phyloP scores from a whole-genome alignment of 2,113 vertebrate genomes.

The Anolis carolinensis region DNA sequence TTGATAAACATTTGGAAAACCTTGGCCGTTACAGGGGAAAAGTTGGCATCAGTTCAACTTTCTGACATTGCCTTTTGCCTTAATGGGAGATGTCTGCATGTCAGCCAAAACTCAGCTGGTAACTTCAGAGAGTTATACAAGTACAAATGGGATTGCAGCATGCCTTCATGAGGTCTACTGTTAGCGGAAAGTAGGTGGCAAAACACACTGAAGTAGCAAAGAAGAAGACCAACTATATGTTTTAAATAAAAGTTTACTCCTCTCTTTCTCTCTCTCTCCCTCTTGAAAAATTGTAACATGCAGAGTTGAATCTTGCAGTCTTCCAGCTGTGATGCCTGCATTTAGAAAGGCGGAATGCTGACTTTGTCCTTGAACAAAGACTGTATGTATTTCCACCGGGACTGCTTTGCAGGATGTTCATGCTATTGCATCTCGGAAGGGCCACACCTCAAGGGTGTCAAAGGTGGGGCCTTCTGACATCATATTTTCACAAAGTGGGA shows the following conservation, averaged over 20 bases:
- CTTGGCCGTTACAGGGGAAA: neutral
- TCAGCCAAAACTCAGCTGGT: neutral
- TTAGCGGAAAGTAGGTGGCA: no score
- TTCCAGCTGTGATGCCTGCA: neutral
- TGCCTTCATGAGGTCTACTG: neutral
- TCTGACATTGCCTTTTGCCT: neutral
- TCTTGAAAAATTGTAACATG: neutral
- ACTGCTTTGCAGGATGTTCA: neutral
- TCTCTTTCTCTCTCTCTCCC: no score
- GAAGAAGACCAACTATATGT: neutral
- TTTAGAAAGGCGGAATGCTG: neutral
- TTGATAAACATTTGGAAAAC: slow-evolving; percentile 22
- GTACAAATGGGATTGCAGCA: neutral
- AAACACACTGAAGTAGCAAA: neutral
- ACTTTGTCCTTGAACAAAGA: neutral
- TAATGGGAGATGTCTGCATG: neutral
- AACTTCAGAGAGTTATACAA: neutral
- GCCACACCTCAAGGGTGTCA: neutral
- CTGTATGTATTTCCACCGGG: neutral
- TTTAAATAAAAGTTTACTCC: neutral
- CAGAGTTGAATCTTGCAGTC: neutral
- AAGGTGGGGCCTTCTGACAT: neutral
- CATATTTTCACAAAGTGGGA: neutral
- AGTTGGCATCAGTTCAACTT: neutral
- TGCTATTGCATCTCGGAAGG: neutral